Conservation (phyloP, 2,113 vertebrate genomes). For the Brachypodius melanocephalos region DNA sequence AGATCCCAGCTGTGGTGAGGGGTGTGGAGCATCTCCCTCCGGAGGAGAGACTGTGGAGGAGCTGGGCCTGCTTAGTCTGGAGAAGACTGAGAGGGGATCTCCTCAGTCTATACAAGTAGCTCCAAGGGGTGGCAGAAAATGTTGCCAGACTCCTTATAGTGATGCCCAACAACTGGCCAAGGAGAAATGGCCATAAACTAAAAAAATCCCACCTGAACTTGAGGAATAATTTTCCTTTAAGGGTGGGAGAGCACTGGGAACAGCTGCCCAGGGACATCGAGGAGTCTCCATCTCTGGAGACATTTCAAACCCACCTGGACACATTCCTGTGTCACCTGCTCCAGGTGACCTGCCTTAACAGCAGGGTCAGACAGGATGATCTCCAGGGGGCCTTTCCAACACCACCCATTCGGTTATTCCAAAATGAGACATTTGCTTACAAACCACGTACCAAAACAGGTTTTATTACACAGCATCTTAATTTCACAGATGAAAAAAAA, state of each 20-base stretch:
- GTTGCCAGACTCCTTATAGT: no score
- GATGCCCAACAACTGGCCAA: not conserved
- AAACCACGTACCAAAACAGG: constrained; percentile 40
- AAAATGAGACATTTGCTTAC: not conserved
- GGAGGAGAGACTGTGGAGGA: not conserved
- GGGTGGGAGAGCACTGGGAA: not conserved
- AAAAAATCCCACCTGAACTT: not conserved
- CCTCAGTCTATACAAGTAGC: no score
- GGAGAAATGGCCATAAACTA: not conserved
- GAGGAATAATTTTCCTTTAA: no score
- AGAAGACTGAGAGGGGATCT: not conserved
- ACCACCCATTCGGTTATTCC: not conserved
- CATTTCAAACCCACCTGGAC: not conserved
- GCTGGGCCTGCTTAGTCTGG: no score
- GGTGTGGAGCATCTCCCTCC: not conserved
- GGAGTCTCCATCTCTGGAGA: not conserved
- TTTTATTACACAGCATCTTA: constrained; percentile 70
- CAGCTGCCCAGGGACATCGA: not conserved
- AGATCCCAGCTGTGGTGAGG: not conserved
- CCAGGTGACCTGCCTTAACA: not conserved
- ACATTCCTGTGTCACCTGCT: not conserved
- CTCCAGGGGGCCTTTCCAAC: not conserved
- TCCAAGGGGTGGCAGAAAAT: not conserved
- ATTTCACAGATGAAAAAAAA: constrained; percentile 11
- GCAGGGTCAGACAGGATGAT: no score